Conservation (phyloP, 2,797 vertebrate species). For the Anolis apletophallus region DNA sequence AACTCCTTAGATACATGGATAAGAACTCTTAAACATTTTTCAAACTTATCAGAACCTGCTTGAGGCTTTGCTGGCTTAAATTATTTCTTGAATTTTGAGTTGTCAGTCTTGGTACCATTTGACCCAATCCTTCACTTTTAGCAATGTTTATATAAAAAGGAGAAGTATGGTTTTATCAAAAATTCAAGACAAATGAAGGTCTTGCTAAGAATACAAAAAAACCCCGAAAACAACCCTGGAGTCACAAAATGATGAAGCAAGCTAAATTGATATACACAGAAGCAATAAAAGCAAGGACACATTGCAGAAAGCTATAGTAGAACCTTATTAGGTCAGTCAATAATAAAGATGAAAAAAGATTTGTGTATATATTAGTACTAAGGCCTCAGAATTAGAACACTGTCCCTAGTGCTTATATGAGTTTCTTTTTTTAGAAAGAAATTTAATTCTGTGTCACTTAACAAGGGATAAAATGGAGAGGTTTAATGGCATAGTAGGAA, state of each 20-base stretch:
- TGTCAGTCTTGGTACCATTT: not conserved
- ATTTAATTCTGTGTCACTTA: constrained; percentile 34
- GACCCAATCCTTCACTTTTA: not conserved
- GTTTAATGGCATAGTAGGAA: constrained; percentile 6
- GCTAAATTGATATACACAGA: not conserved
- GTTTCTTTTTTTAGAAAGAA: constrained; percentile 55
- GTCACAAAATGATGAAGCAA: not conserved
- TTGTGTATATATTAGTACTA: constrained; percentile 58
- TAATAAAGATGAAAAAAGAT: constrained; percentile 33
- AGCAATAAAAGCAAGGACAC: not conserved
- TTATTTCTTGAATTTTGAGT: not conserved
- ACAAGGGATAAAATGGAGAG: constrained; percentile 16
- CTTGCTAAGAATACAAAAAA: not conserved
- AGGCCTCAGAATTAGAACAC: constrained; percentile 36
- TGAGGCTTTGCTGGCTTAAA: not conserved
- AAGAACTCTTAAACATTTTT: not conserved
- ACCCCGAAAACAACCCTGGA: not conserved
- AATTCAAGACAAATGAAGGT: not conserved
- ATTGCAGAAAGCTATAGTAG: not conserved
- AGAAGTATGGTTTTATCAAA: not conserved
- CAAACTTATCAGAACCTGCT: not conserved
- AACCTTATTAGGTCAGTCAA: constrained; percentile 11
- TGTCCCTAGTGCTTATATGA: not conserved
- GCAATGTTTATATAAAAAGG: not conserved
- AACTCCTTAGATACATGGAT: not conserved